Percentiles rank a stretch among this genome's conserved stretches.
These are phyloP conservation scores for Timema cristinae DNA, from an alignment of 2,888 invertebrate genomes.

Conservation along the genomic window DNA sequence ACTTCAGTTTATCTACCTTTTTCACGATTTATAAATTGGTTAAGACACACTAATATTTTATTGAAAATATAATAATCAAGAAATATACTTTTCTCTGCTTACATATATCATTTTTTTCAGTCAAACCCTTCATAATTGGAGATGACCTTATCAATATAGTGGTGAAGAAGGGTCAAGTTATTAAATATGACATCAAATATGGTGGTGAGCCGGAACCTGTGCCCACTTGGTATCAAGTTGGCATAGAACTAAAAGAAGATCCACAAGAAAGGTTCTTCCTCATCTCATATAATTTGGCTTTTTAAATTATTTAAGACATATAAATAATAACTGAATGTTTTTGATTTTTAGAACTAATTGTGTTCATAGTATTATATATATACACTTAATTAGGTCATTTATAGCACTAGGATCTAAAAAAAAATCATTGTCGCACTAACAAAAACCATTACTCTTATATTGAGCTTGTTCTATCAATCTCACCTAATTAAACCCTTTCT, in stretches of 20 bases:
- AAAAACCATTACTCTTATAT: too few species aligned
- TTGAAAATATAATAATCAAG: too few species aligned
- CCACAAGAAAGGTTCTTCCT: slow-evolving; percentile 36
- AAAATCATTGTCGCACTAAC: too few species aligned
- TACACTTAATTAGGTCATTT: not conserved
- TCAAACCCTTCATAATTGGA: slow-evolving; percentile 94
- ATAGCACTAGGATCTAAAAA: too few species aligned
- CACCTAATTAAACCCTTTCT: too few species aligned
- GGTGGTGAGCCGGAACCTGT: slow-evolving; percentile 97
- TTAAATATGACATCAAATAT: slow-evolving; percentile 89
- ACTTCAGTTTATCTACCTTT: too few species aligned
- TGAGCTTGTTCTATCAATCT: too few species aligned
- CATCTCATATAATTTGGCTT: not conserved
- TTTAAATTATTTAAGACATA: not conserved
- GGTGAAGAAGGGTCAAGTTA: slow-evolving; percentile 93
- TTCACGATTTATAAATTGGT: too few species aligned
- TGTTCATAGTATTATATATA: not conserved
- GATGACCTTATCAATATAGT: slow-evolving; percentile 80
- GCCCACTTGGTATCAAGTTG: slow-evolving; percentile 82
- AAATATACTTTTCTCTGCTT: too few species aligned
- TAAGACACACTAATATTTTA: too few species aligned
- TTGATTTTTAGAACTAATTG: not conserved
- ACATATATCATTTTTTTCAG: slow-evolving; percentile 47
- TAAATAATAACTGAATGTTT: not conserved
- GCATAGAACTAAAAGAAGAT: slow-evolving; percentile 67